Base-by-base conservation (phyloP, 2,888 invertebrate species). In the Isotomurus palustris region DNA sequence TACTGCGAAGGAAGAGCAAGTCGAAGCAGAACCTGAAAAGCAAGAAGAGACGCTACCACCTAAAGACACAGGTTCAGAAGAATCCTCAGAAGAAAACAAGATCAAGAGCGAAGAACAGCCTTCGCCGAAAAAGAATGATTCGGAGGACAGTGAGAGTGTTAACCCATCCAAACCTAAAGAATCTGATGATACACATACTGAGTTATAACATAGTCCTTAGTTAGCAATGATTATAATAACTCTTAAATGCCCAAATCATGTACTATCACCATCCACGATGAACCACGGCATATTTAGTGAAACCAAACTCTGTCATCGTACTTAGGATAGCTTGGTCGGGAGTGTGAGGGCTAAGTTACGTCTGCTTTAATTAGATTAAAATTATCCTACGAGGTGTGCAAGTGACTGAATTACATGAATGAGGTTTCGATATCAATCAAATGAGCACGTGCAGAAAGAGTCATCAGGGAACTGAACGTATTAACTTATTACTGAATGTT, bases 1-100 rank as follows among this genome's bases (percentile, higher is more conserved):
- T 17, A 41, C 36, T 10, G 29, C 44, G 41, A 24, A 29, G 32
- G 71, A 63, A 4, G 58, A 63, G 27, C 64, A 70, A 28, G 25
- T 28, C 28, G 17, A 27, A 6, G 8, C 32, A 32, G 35, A 49
- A 2, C 28, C 22, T 19, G 49, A 21, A 24, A 38, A 38, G 5
- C 22, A 8, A 29, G 35, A 35, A 35, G 5, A 29, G n/a, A 10
- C 32, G 3, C n/a, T 10, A 28, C 19, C 3, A 14, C 3, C 28
- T 2, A 21, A 53, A 1, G 19, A 24, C 12, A 32, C 19, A 19
- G n/a, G n/a, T n/a, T n/a, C n/a, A n/a, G n/a, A n/a, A n/a, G 41
- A 45, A 14, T 36, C 53, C 17, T 38, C n/a, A 38, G 14, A 43
- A 8, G 53, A 53, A 25, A 53, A 36, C 19, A 35, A 53, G 2